Conservation (phyloP, 2,797 vertebrate species). For the Sebastes baramenuke region DNA sequence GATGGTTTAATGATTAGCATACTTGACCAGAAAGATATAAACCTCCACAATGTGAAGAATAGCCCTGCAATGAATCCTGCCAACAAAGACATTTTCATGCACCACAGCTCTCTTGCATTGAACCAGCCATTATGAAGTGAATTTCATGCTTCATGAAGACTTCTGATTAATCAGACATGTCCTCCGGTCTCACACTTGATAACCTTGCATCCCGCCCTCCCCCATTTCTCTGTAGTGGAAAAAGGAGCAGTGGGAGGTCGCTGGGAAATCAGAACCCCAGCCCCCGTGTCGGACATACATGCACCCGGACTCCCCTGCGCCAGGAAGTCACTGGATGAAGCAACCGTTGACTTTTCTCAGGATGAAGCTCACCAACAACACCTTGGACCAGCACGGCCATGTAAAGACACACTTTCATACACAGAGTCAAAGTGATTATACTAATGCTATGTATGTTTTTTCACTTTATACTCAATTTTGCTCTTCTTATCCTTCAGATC, state of each 20-base stretch:
- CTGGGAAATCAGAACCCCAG: conserved; percentile 89
- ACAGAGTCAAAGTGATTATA: neutral
- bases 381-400: conserved; percentile 89
- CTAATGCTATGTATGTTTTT: too few species aligned
- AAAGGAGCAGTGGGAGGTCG: conserved; percentile 90
- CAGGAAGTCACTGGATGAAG: conserved; percentile 93
- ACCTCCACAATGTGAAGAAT: neutral
- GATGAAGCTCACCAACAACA: conserved; percentile 94
- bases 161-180: conserved; percentile 26
- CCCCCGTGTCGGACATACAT: conserved; percentile 87
- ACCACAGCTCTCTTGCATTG: neutral
- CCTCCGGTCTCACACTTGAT: conserved; percentile 25
- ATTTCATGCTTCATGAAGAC: neutral
- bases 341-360: conserved; percentile 89
- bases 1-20: neutral
- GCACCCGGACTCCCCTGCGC: conserved; percentile 90
- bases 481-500: conserved; percentile 73
- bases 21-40: neutral
- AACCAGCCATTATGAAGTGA: neutral
- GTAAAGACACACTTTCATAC: conserved; percentile 62
- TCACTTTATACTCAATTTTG: neutral
- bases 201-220: conserved; percentile 1
- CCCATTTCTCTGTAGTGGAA: conserved; percentile 85
- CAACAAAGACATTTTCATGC: neutral
- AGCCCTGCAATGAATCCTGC: neutral